Percentiles rank a stretch among this genome's conserved stretches.
Evolutionary conservation across 2,888 invertebrate genomes (phyloP).

Genomic region (Hipparchia semele): DNA sequence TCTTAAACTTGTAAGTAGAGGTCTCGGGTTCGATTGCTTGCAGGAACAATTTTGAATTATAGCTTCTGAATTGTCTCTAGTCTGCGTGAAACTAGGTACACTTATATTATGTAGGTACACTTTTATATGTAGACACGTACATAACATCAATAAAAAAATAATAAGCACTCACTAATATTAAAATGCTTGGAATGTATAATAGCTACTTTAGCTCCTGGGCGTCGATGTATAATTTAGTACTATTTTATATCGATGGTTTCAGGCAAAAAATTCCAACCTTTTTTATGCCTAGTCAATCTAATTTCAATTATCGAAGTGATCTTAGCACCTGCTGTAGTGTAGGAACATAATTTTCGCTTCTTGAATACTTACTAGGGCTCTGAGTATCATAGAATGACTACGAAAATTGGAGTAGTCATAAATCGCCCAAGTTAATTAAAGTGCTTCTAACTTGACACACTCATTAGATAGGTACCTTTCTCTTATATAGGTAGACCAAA

Average conservation of each 20-base stretch:
- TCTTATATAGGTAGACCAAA: too few species aligned
- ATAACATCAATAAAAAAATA: too few species aligned
- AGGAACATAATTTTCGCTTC: slow-evolving; percentile 1
- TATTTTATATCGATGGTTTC: too few species aligned
- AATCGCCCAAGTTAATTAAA: slow-evolving; percentile 7
- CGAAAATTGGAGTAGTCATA: slow-evolving; percentile 5
- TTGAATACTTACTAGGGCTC: background rate
- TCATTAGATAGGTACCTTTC: background rate
- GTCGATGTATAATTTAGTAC: too few species aligned
- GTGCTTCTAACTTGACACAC: background rate
- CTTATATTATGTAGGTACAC: too few species aligned
- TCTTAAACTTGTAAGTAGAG: too few species aligned
- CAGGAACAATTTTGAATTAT: too few species aligned
- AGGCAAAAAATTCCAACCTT: background rate
- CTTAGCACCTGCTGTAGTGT: background rate
- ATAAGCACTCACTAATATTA: too few species aligned
- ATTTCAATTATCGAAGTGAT: slow-evolving; percentile 13
- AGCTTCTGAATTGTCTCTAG: too few species aligned
- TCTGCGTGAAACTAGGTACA: too few species aligned
- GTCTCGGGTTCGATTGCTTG: too few species aligned
- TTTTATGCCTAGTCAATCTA: background rate
- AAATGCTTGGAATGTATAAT: background rate
- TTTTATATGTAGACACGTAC: too few species aligned
- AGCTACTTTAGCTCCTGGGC: background rate
- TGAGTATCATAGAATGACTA: background rate